Evolutionary conservation across 2,888 invertebrate species (phyloP), one percentile per base, ranked within the genome.

Genomic region (Agrochola macilenta): DNA sequence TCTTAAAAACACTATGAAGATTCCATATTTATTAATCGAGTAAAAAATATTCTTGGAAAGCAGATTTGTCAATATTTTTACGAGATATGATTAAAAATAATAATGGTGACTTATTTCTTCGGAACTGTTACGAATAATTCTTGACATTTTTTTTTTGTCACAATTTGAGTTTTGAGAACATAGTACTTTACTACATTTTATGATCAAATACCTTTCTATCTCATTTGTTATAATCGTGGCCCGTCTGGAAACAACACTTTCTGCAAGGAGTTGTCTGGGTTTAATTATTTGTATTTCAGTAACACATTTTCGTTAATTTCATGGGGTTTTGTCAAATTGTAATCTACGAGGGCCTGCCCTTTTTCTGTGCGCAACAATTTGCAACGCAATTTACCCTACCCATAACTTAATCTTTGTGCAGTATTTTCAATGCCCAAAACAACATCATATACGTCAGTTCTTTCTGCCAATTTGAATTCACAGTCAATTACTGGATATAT

Each of bases 381-480:
- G 3, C 30, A 17, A 26, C 14, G 60, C 23, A 14, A n/a, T 3
- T 39, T 23, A 12, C 8, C 5, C 5, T 74, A 49, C 0, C 12
- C 46, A 43, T 57, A 17, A 43, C 5, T 12, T 72, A 7, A 26
- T 39, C 9, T 58, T 26, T 35, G 23, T 46, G 12, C 35, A 30
- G 8, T 12, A 23, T 30, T 46, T 46, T 58, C 9, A 14, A 23
- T 43, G 20, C 11, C 12, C 12, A 14, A 17, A 3, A 63, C 35
- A n/a, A 23, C 9, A 63, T 30, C 8, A 78, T 17, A 17, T 17
- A 23, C 4, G 1, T 17, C 7, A 80, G 17, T 20, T 1, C 26
- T 23, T 17, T 57, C n/a, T 17, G 39, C 4, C 20, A 49, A 54
- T 46, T 54, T 30, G 46, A 57, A 49, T 49, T 72, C 81, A 73